Evolutionary conservation across 2,888 invertebrate species (phyloP).

Genomic region (Quadriops clusia): DNA sequence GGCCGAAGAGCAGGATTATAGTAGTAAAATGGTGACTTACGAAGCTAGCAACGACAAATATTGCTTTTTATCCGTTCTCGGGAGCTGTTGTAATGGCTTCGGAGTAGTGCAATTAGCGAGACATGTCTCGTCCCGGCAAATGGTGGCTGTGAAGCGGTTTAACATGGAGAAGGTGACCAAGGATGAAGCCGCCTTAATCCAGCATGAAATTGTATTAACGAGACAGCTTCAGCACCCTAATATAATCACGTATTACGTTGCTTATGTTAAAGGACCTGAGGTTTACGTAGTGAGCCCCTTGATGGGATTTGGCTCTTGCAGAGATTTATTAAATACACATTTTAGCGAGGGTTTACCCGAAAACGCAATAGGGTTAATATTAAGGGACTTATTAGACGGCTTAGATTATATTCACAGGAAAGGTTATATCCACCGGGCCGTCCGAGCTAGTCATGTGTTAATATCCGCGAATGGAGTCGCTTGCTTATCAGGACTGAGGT

Average conservation of each 20-base stretch:
- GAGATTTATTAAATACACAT: slow-evolving; percentile 63
- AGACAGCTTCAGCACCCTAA: slow-evolving; percentile 70
- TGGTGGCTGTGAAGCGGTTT: slow-evolving; percentile 65
- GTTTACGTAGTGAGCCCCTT: slow-evolving; percentile 71
- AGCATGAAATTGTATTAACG: slow-evolving; percentile 69
- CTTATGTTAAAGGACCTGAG: slow-evolving; percentile 67
- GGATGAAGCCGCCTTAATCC: slow-evolving; percentile 48
- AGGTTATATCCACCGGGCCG: slow-evolving; percentile 75
- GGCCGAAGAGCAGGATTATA: too few species aligned
- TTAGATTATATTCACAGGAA: slow-evolving; percentile 76
- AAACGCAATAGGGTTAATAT: slow-evolving; percentile 63
- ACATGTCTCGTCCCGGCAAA: slow-evolving; percentile 50
- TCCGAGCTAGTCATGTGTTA: slow-evolving; percentile 75
- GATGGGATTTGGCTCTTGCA: slow-evolving; percentile 76
- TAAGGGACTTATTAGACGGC: slow-evolving; percentile 66
- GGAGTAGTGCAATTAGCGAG: slow-evolving; percentile 61
- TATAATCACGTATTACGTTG: slow-evolving; percentile 60
- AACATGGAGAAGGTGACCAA: slow-evolving; percentile 57
- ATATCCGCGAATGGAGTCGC: slow-evolving; percentile 61
- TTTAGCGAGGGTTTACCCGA: slow-evolving; percentile 69
- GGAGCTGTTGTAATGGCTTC: slow-evolving; percentile 56
- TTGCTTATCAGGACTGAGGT: slow-evolving; percentile 66
- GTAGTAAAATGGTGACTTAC: slow-evolving; percentile 22
- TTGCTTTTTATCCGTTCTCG: slow-evolving; percentile 53
- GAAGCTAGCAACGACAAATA: slow-evolving; percentile 52